Evolutionary conservation across 2,113 vertebrate genomes (phyloP), one percentile per base, ranked within the genome.

Genomic region (Genyomyrus donnyi): DNA sequence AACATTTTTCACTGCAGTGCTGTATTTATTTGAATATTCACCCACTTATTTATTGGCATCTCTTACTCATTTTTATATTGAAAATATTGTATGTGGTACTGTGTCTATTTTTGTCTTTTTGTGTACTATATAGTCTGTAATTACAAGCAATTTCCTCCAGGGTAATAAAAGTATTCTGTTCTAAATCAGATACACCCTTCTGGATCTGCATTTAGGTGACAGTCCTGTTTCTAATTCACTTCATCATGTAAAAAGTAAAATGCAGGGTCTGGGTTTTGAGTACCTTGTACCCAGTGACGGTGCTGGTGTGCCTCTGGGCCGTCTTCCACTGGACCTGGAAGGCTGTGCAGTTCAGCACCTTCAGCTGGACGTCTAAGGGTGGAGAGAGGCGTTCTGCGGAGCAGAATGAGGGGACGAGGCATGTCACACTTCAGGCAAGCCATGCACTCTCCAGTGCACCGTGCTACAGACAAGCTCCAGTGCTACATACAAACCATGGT

Each of bases 291-390:
- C 96, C 96, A 0, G 91, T 92, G 90, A 97, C 88, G 86, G 93
- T 93, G 84, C 92, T 94, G 0, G 90, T 39, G 0, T 95, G 94
- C 66, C 95, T 94, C 70, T 91, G 92, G 2, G 96, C 96, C 93
- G 95, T 95, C 89, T 93, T 95, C 97, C 97, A 97, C 45, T 94
- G 95, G 91, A 96, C 92, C 0, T 93, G 94, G 90, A 97, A 93
- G 0, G 96, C 95, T 10, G 96, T 97, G 85, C 97, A 97, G 93
- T 97, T 97, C 92, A 97, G 19, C 0, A 95, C 92, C 8, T 95
- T 94, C 90, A 97, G 92, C 58, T 91, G 77, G 50, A 97, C 94
- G 9, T 96, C 94, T 0, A 96, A 91, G 83, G 97, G 96, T 87
- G 96, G 95, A 11, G 94, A 95, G 92, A 96, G 42, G 3, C 95